phyloP scores from a whole-genome alignment of 1,140 invertebrate species.

The Drosophila nebulosa region DNA sequence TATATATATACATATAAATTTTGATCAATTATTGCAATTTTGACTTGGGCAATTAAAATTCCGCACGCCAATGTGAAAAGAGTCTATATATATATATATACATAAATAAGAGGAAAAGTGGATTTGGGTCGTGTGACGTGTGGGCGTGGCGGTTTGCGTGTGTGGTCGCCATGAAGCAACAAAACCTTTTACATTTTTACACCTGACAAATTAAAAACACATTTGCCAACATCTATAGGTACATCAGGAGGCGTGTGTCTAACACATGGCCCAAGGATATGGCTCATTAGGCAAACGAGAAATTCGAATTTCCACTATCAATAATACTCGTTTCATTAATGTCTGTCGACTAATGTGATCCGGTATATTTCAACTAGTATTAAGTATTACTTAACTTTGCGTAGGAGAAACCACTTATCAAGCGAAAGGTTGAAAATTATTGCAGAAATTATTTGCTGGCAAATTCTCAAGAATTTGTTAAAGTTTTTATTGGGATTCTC shows the following conservation, averaged over 20 bases:
- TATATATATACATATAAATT: conserved; percentile 39
- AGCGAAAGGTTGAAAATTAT: too few relatives aligned
- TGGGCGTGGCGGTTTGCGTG: conserved; percentile 30
- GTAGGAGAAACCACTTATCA: too few relatives aligned
- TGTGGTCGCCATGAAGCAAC: conserved; percentile 46
- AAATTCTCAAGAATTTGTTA: too few relatives aligned
- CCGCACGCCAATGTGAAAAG: conserved; percentile 18
- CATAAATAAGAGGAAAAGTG: neutral
- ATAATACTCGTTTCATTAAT: neutral
- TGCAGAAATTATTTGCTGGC: too few relatives aligned
- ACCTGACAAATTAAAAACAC: conserved; percentile 75
- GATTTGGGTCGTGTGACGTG: neutral
- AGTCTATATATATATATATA: neutral
- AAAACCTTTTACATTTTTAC: conserved; percentile 58
- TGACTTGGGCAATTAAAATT: conserved; percentile 59
- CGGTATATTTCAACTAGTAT: too few relatives aligned
- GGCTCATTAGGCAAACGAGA: conserved; percentile 50
- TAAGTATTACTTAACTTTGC: too few relatives aligned
- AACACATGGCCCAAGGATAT: conserved; percentile 57
- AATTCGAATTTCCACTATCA: neutral
- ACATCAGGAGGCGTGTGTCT: conserved; percentile 35
- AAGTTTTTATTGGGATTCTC: too few relatives aligned
- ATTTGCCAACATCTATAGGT: conserved; percentile 34
- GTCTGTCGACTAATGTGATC: neutral
- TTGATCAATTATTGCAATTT: conserved; percentile 73